phyloP scores from a whole-genome alignment of 2,113 vertebrate species.

The Megaptera novaeangliae region DNA sequence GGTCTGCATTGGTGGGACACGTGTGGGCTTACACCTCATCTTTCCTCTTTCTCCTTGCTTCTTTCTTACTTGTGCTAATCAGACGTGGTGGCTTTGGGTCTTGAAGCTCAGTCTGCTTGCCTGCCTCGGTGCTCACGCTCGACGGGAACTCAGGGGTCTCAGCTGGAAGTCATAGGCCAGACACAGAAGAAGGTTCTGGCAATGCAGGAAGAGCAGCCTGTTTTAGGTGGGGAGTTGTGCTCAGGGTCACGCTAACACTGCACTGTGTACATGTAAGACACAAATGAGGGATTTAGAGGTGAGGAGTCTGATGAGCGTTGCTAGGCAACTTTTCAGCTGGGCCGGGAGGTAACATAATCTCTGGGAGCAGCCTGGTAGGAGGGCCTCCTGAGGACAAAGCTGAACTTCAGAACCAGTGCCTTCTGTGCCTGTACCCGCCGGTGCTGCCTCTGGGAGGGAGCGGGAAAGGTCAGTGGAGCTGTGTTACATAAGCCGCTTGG shows the following conservation, averaged over 20 bases:
- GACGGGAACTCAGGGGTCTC: rapidly evolving
- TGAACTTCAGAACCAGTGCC: neutral
- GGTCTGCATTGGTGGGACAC: neutral
- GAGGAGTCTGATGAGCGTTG: conserved; percentile 43
- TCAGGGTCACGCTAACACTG: neutral
- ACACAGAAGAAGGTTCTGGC: neutral
- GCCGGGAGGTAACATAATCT: conserved; percentile 54
- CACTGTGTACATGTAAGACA: neutral
- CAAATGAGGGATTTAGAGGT: conserved; percentile 43
- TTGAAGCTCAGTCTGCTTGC: neutral
- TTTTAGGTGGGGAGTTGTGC: neutral
- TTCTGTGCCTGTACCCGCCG: neutral
- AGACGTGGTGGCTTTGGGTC: neutral
- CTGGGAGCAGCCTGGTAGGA: neutral
- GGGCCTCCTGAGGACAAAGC: conserved; percentile 43
- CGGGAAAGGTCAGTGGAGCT: neutral
- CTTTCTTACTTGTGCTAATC: neutral
- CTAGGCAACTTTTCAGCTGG: conserved; percentile 55
- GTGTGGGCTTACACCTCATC: neutral
- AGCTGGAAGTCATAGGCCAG: neutral
- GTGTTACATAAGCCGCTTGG: neutral
- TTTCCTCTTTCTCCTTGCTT: neutral
- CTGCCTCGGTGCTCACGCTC: neutral
- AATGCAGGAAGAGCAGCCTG: neutral
- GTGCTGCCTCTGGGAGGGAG: neutral